phyloP scores from a whole-genome alignment of 1,140 invertebrate species.

The Meloidogyne hapla region DNA sequence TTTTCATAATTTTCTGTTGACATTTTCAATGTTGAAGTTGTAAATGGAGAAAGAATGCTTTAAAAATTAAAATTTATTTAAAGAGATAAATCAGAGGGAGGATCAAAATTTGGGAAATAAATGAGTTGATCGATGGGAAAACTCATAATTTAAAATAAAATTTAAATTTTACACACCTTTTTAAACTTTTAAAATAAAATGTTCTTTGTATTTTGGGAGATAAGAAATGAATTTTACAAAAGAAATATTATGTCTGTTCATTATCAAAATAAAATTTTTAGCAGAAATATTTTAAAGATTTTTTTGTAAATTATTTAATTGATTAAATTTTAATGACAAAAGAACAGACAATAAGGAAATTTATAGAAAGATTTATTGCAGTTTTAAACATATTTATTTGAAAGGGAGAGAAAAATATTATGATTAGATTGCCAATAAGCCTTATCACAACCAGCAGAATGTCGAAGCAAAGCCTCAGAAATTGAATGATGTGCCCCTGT shows the following conservation, averaged over 20 bases:
- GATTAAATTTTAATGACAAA: background rate
- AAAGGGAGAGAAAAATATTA: too few species aligned
- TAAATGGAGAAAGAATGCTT: background rate
- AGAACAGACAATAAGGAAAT: too few species aligned
- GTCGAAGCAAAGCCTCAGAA: constrained; percentile 17
- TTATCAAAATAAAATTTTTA: background rate
- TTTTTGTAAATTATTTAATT: background rate
- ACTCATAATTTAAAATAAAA: too few species aligned
- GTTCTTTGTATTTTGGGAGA: too few species aligned
- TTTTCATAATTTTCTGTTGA: background rate
- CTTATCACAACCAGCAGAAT: constrained; percentile 25
- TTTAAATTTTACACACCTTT: too few species aligned
- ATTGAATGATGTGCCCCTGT: constrained; percentile 27
- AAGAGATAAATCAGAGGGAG: background rate
- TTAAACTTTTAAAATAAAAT: too few species aligned
- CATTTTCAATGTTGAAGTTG: background rate
- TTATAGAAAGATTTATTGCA: too few species aligned
- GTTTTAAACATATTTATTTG: too few species aligned
- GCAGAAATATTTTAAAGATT: background rate
- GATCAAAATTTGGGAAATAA: too few species aligned
- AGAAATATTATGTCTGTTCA: background rate
- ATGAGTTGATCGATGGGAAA: too few species aligned
- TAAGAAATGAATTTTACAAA: too few species aligned
- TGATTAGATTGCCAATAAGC: too few species aligned
- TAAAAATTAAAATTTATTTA: background rate